Conservation (phyloP, 2,113 vertebrate species). For the Paedocypris sp. region DNA sequence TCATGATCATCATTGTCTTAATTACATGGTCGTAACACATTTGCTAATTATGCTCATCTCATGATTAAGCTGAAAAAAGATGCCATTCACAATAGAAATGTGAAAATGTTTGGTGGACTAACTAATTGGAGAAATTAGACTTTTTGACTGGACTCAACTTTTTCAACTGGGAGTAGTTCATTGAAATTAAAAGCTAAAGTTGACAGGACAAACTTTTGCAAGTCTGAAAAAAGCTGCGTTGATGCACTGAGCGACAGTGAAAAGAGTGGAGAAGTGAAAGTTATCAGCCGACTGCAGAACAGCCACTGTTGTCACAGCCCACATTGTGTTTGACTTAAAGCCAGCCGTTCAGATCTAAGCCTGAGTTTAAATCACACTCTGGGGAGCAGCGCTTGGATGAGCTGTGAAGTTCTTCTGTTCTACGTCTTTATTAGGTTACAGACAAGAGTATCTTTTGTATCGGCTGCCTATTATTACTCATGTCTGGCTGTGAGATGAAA, state of each 20-base stretch:
- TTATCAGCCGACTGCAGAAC: slow-evolving; percentile 1
- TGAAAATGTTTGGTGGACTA: no score
- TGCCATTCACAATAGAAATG: no score
- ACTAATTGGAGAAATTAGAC: no score
- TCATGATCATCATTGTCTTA: no score
- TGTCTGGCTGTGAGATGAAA: neutral
- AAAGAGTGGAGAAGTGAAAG: slow-evolving; percentile 8
- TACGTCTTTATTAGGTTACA: neutral
- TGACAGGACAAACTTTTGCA: no score
- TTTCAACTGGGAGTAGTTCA: no score
- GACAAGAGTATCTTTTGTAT: neutral
- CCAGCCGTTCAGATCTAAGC: neutral
- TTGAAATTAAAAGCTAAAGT: no score
- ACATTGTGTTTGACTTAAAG: neutral
- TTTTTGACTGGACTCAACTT: no score
- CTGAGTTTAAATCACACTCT: neutral
- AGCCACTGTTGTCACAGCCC: neutral
- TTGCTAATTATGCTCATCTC: no score
- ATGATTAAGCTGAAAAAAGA: no score
- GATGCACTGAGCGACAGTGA: neutral
- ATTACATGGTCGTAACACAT: no score
- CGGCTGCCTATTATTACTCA: neutral
- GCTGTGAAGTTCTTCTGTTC: neutral
- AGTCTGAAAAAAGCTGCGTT: no score
- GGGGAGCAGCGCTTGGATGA: neutral